phyloP scores from a whole-genome alignment of 2,113 vertebrate species.

The Poecilia latipinna region DNA sequence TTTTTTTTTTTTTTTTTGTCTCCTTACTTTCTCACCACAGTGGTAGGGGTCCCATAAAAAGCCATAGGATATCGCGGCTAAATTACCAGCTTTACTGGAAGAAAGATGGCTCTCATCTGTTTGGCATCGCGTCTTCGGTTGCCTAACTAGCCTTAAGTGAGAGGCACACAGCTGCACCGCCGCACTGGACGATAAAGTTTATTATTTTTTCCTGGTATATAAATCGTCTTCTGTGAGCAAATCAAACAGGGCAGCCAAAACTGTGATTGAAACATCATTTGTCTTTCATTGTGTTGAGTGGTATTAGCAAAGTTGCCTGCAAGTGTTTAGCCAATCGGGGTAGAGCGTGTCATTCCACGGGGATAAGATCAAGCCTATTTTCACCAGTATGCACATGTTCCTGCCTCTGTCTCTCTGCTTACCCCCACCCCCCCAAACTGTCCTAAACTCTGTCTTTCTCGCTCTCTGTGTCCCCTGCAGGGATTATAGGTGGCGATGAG shows the following conservation, averaged over 20 bases:
- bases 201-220: constrained; percentile 53
- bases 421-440: constrained; percentile 13
- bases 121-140: constrained; percentile 38
- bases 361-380: constrained; percentile 64
- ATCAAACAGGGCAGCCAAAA: constrained; percentile 58
- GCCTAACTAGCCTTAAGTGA: constrained; percentile 40
- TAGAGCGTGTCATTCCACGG: constrained; percentile 43
- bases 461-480: constrained; percentile 44
- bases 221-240: constrained; percentile 38
- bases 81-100: constrained; percentile 63
- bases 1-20: constrained; percentile 50
- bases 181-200: constrained; percentile 47
- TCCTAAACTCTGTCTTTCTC: constrained; percentile 46
- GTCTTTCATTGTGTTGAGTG: constrained; percentile 57
- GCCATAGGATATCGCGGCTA: constrained; percentile 44
- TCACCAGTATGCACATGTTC: constrained; percentile 55
- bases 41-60: constrained; percentile 20
- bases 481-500: constrained; percentile 67
- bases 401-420: constrained; percentile 14
- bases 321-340: constrained; percentile 59
- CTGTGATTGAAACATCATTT: constrained; percentile 57
- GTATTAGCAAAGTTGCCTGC: constrained; percentile 64
- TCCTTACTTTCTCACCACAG: constrained; percentile 27
- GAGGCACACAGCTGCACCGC: constrained; percentile 35
- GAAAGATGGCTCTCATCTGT: constrained; percentile 56